A percentile compares a stretch with the other conserved stretches of the same genome.
Conservation (phyloP, 1,140 invertebrate genomes). For the Papilio dardanus region DNA sequence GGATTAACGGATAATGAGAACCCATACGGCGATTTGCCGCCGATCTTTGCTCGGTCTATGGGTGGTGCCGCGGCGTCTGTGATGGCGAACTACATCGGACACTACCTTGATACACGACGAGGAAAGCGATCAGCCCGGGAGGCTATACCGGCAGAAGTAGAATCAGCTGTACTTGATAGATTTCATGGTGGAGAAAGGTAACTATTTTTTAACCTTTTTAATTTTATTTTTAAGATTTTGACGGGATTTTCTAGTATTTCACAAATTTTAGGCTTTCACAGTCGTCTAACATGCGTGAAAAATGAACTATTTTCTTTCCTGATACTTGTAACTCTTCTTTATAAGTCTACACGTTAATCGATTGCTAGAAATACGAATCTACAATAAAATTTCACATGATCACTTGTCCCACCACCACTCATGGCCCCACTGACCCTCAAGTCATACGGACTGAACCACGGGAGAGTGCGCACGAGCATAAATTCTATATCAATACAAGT, state of each 20-base stretch:
- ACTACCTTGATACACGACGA: slow-evolving; percentile 86
- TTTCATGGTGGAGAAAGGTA: slow-evolving; percentile 89
- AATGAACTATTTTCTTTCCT: too few species aligned
- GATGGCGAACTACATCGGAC: slow-evolving; percentile 87
- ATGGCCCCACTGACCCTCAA: too few species aligned
- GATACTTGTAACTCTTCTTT: too few species aligned
- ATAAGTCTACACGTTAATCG: too few species aligned
- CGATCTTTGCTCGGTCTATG: slow-evolving; percentile 87
- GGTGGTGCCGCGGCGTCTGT: slow-evolving; percentile 86
- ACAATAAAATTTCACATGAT: too few species aligned
- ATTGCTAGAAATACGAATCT: too few species aligned
- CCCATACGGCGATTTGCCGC: slow-evolving; percentile 90
- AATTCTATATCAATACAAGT: not conserved
- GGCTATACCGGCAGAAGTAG: slow-evolving; percentile 62
- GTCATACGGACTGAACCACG: too few species aligned
- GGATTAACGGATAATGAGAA: slow-evolving; percentile 93
- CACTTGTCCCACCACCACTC: too few species aligned
- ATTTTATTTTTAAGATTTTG: not conserved
- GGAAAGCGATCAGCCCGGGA: slow-evolving; percentile 82
- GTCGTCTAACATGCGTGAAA: too few species aligned
- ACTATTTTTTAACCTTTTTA: slow-evolving; percentile 29
- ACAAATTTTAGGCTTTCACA: too few species aligned
- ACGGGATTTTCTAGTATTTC: too few species aligned
- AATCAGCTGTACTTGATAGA: slow-evolving; percentile 67
- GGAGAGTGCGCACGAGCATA: too few species aligned